A percentile compares a stretch with the other conserved stretches of the same genome.
phyloP scores from a whole-genome alignment of 2,113 vertebrate species.

The Cyphomyrus plagiostoma region DNA sequence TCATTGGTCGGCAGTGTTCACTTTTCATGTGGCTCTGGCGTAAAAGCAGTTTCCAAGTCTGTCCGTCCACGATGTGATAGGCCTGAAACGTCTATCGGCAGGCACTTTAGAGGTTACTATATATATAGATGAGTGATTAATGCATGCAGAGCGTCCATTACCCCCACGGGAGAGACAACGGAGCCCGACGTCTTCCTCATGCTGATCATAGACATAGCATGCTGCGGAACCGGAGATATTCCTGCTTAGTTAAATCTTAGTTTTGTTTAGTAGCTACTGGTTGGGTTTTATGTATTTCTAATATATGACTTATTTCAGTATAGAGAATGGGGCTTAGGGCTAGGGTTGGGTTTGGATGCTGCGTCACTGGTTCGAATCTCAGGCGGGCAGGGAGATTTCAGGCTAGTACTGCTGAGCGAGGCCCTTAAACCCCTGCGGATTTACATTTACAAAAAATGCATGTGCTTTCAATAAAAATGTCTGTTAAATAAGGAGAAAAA shows the following conservation, averaged over 20 bases:
- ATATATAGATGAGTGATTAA: background rate
- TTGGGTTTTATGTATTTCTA: background rate
- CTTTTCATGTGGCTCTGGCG: too few relatives aligned
- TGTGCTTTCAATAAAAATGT: background rate
- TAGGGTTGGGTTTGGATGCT: background rate
- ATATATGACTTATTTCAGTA: background rate
- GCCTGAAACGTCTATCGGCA: too few relatives aligned
- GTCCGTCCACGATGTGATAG: too few relatives aligned
- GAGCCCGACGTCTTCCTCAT: background rate
- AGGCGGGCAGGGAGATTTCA: background rate
- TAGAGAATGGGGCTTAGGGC: background rate
- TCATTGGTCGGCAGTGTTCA: background rate
- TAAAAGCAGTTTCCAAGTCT: too few relatives aligned
- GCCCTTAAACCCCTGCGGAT: background rate
- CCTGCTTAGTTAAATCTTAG: background rate
- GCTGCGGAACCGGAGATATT: background rate
- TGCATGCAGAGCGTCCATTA: background rate
- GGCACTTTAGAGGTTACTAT: background rate
- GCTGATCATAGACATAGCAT: background rate
- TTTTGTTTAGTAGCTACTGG: background rate
- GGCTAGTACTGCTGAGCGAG: background rate
- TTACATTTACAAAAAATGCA: background rate
- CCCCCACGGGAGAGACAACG: background rate
- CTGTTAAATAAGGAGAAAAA: background rate
- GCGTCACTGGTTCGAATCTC: background rate